These are phyloP conservation scores for Mugil cephalus DNA, from an alignment of 2,113 vertebrate species.

Conservation along the genomic window DNA sequence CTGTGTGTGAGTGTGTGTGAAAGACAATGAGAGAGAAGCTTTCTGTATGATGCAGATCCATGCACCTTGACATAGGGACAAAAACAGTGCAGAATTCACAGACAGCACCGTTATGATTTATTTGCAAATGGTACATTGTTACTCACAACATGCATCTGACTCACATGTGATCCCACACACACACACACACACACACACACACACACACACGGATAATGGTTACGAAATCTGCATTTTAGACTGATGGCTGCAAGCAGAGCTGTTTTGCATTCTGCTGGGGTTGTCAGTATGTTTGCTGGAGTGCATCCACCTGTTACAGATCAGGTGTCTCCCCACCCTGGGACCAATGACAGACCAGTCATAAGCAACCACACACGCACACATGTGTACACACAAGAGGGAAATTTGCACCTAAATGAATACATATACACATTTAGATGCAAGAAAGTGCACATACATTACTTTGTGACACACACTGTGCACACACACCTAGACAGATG, in stretches of 20 bases:
- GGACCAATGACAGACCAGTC: conserved; percentile 63
- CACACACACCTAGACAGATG: conserved; percentile 3
- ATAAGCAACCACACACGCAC: conserved; percentile 67
- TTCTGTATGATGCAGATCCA: conserved; percentile 30
- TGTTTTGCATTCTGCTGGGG: conserved; percentile 71
- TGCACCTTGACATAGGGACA: conserved; percentile 33
- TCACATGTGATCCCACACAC: conserved; percentile 3
- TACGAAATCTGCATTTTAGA: conserved; percentile 30
- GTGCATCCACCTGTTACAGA: conserved; percentile 76
- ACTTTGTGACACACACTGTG: conserved; percentile 3
- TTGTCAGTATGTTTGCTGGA: conserved; percentile 52
- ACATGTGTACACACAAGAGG: conserved; percentile 13
- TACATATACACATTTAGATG: neutral
- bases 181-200: conserved; percentile 10
- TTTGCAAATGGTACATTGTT: conserved; percentile 21
- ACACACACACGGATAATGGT: conserved; percentile 26
- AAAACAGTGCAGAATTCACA: conserved; percentile 7
- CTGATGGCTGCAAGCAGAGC: conserved; percentile 59
- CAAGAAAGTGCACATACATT: conserved; percentile 12
- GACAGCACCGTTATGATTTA: conserved; percentile 2
- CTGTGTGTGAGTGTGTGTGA: conserved; percentile 31
- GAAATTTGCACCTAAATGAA: neutral
- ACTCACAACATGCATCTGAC: conserved; percentile 18
- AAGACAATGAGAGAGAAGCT: conserved; percentile 12
- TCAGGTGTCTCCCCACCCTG: conserved; percentile 59